Conservation (phyloP, 2,888 invertebrate genomes). For the Choristoneura rosaceana region DNA sequence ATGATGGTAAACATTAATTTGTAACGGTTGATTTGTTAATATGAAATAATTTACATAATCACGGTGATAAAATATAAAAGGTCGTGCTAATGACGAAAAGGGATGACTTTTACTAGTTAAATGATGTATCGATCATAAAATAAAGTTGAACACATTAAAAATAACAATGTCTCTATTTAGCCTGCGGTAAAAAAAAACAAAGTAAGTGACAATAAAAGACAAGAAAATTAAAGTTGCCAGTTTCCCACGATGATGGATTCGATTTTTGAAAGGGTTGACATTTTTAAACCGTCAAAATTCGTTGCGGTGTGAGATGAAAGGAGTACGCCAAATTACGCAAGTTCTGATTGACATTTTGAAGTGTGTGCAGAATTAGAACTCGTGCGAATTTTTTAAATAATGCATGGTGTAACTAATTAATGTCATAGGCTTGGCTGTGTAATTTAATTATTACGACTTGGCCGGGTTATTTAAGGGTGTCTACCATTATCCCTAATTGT, state of each 20-base stretch:
- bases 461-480: neutral
- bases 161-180: slow-evolving; percentile 62
- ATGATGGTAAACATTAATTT: slow-evolving; percentile 83
- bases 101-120: slow-evolving; percentile 77
- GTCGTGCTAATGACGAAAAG: slow-evolving; percentile 58
- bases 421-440: slow-evolving; percentile 15
- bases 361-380: slow-evolving; percentile 72
- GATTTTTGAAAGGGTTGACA: slow-evolving; percentile 71
- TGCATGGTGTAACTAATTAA: slow-evolving; percentile 55
- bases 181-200: slow-evolving; percentile 61
- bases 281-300: slow-evolving; percentile 77
- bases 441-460: slow-evolving; percentile 1
- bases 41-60: slow-evolving; percentile 74
- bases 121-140: slow-evolving; percentile 76
- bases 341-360: slow-evolving; percentile 73
- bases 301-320: slow-evolving; percentile 69
- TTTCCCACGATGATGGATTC: slow-evolving; percentile 66
- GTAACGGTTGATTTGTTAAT: slow-evolving; percentile 85
- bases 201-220: slow-evolving; percentile 13
- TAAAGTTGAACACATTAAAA: slow-evolving; percentile 62
- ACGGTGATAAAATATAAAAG: slow-evolving; percentile 56
- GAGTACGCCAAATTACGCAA: slow-evolving; percentile 71
- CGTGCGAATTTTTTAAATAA: slow-evolving; percentile 70
- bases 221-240: slow-evolving; percentile 42
- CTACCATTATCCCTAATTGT: neutral